Base-by-base conservation (phyloP, 37 sponge, comb jelly and placozoan genomes). In the Ephydatia muelleri region DNA sequence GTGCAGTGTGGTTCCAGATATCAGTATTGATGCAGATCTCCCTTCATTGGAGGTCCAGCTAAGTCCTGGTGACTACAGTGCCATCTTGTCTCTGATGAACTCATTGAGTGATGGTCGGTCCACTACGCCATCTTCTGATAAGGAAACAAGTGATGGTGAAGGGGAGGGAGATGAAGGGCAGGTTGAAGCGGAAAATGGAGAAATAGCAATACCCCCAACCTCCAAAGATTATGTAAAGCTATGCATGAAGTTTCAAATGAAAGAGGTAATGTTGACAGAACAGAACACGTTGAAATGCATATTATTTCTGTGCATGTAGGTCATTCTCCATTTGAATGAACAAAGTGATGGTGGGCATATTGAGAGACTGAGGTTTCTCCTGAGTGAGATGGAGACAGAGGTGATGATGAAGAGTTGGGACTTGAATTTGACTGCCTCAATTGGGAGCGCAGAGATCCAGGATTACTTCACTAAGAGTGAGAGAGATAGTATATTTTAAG, bases 311-410 rank as follows among this genome's bases (percentile, higher is more conserved):
- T 43, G 43, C 3, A 43, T 43, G 43, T 57, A 90, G 90, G 72
- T 85, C 27, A 67, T 66, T 6, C 26, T 90, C 0, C 27, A 65
- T 23, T 85, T 90, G 43, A 81, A 72, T 90, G 86, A 84, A 57
- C 73, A 79, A 31, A 14, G 69, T 23, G 70, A 85, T 43, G 43
- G 69, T 29, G 29, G 35, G 22, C 82, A 85, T 38, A 69, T 57
- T 37, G 80, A 83, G 31, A 49, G 78, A 2, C 82, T 91, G 21
- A 82, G 33, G n/a, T 47, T 85, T 19, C 35, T 71, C 28, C 34
- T 91, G 79, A 30, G 37, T 39, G 35, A 73, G 26, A 38, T 91
- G 29, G 13, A 80, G 19, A 29, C 82, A 30, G 21, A 27, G 2
- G 66, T 86, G 12, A 22, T 72, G 36, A 71, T 77, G 69, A 37